Base-by-base conservation (phyloP, 1,140 invertebrate species). In the Telenomus remus region DNA sequence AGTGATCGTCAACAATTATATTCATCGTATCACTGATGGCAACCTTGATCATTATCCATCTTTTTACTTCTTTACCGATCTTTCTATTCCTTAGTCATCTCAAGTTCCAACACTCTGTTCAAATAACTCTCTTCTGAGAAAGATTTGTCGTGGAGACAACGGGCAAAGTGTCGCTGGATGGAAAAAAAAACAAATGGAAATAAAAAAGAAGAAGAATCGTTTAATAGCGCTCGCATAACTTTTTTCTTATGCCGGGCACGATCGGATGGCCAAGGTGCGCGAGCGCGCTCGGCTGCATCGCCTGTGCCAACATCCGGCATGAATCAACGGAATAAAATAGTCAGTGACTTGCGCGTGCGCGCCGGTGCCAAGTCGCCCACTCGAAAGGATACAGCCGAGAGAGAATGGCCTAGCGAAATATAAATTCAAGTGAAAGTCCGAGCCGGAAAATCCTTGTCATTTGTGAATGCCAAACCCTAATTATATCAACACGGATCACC, bases 361-460 rank as follows among this genome's bases (percentile, higher is more conserved):
- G 42, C 42, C 27, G 15, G 46, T 42, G 49, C 43, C 48, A 44
- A 57, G 44, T 54, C 74, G 61, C 74, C 66, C 66, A 76, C 74
- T 61, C 61, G 56, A 37, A 51, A 11, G 7, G 54, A 35, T 4
- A 4, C 51, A n/a, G 37, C 50, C 27, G 13, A 16, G 19, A 46
- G 57, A 59, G 55, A 64, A 64, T 59, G 65, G 73, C 65, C 47
- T 47, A 65, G 54, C 10, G 12, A 60, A 70, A 70, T n/a, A n/a
- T 70, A 70, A 70, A 76, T 76, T 76, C 65, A 46, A 76, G 73
- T 76, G 73, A 76, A 76, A 76, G 73, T 76, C 54, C 37, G 35
- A 64, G 54, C 16, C 56, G 66, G 49, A 61, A 76, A 60, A 70
- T 70, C 59, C 12, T 14, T 12, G 12, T n/a, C 7, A 13, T 13